These are phyloP conservation scores for Sminthurides aquaticus DNA, from an alignment of 2,888 invertebrate genomes.

Conservation along the genomic window DNA sequence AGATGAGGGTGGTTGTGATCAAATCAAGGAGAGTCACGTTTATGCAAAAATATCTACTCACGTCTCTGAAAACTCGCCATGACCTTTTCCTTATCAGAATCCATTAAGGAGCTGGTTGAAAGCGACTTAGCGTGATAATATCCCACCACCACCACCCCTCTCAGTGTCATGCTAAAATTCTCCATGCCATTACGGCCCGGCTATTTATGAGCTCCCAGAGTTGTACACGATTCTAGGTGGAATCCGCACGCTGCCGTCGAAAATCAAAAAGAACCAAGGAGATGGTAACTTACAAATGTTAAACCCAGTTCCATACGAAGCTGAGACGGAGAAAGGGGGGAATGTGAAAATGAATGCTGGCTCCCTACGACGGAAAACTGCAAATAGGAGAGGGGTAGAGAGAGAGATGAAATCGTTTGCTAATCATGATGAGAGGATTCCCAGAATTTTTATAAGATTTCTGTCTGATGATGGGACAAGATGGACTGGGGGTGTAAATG, in stretches of 20 bases:
- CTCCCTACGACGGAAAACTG: too few species aligned
- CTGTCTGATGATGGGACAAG: too few species aligned
- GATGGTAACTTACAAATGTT: too few species aligned
- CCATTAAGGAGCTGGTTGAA: slow-evolving; percentile 18
- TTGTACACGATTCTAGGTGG: not conserved
- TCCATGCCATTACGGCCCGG: not conserved
- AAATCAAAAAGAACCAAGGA: not conserved
- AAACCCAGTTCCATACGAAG: too few species aligned
- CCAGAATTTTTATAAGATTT: too few species aligned
- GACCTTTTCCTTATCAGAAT: slow-evolving; percentile 26
- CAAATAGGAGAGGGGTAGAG: too few species aligned
- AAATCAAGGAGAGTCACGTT: slow-evolving; percentile 22
- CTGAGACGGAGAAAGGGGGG: too few species aligned
- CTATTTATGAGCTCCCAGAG: not conserved
- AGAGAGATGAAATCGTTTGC: too few species aligned
- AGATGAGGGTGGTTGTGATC: slow-evolving; percentile 22
- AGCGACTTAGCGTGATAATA: not conserved
- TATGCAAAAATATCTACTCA: slow-evolving; percentile 21
- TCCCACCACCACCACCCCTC: not conserved
- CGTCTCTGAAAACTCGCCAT: slow-evolving; percentile 17
- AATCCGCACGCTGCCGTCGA: not conserved
- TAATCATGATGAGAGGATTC: too few species aligned
- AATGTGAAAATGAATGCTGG: too few species aligned
- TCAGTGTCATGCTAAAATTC: not conserved
- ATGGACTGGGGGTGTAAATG: too few species aligned